Conservation (phyloP, 2,797 vertebrate species). For the Chrysocyon brachyurus region DNA sequence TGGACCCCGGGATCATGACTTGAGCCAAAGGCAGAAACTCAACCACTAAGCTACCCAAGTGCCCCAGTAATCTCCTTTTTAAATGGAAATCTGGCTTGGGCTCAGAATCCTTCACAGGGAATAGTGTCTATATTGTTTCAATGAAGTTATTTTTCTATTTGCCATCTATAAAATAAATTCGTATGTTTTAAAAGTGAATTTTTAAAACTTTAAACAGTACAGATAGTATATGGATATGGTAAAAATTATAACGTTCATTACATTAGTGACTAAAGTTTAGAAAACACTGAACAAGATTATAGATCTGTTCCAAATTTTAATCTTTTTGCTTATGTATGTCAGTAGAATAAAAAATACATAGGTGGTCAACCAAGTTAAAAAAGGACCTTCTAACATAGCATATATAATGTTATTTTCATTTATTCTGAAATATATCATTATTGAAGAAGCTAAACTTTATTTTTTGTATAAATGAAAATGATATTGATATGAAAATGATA, state of each 20-base stretch:
- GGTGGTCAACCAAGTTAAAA: not conserved
- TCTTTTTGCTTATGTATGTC: constrained; percentile 27
- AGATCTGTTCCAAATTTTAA: constrained; percentile 5
- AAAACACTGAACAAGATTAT: constrained; percentile 37
- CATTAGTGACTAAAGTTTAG: constrained; percentile 40
- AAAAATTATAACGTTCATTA: constrained; percentile 6
- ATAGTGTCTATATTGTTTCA: constrained; percentile 27
- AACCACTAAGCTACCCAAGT: too few relatives aligned
- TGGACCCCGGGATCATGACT: too few relatives aligned
- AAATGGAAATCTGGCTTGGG: constrained; percentile 21
- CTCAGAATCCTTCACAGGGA: not conserved
- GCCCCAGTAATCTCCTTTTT: not conserved
- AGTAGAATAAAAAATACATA: constrained; percentile 8
- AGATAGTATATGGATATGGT: not conserved
- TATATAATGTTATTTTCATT: constrained; percentile 39
- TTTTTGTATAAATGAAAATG: not conserved
- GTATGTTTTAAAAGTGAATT: constrained; percentile 35
- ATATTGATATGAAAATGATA: not conserved
- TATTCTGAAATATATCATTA: constrained; percentile 12
- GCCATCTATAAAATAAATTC: constrained; percentile 59
- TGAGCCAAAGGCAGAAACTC: too few relatives aligned
- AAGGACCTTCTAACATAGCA: not conserved
- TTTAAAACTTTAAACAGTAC: constrained; percentile 35
- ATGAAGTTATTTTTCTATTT: constrained; percentile 10
- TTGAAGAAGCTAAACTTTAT: constrained; percentile 11